These are phyloP conservation scores for Hestina assimilis DNA, from an alignment of 1,140 invertebrate species.

Conservation along the genomic window DNA sequence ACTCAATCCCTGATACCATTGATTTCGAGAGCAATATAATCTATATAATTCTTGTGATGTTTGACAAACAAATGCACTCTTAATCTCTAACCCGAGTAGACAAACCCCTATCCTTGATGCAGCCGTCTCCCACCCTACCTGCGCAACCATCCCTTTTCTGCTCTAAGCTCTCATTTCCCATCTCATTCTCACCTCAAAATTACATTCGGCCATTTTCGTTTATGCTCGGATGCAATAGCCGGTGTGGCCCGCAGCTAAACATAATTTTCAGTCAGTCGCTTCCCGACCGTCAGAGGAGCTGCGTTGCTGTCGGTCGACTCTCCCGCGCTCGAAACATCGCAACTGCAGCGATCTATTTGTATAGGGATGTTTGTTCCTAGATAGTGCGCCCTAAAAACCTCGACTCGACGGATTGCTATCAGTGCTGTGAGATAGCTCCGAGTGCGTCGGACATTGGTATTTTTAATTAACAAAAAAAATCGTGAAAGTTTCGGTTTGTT, in stretches of 20 bases:
- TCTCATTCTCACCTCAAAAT: conserved; percentile 61
- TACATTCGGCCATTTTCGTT: conserved; percentile 69
- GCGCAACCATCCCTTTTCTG: conserved; percentile 43
- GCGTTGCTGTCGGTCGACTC: conserved; percentile 44
- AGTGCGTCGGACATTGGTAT: conserved; percentile 31
- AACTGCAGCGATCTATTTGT: conserved; percentile 32
- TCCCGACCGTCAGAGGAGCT: conserved; percentile 49
- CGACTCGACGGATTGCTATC: conserved; percentile 42
- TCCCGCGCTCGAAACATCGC: conserved; percentile 60
- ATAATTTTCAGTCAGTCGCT: conserved; percentile 66
- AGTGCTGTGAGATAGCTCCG: conserved; percentile 48
- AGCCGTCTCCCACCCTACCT: conserved; percentile 62
- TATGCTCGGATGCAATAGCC: conserved; percentile 69
- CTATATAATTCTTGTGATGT: conserved; percentile 11
- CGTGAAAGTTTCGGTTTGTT: conserved; percentile 50
- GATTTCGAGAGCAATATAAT: neutral
- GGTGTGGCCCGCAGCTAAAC: conserved; percentile 56
- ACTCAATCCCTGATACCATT: neutral
- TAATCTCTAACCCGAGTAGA: conserved; percentile 60
- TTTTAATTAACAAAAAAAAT: conserved; percentile 17
- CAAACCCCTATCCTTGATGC: conserved; percentile 49
- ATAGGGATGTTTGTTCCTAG: conserved; percentile 65
- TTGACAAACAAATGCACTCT: conserved; percentile 54
- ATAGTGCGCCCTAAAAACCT: conserved; percentile 55
- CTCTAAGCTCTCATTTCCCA: conserved; percentile 28